Base-by-base conservation (phyloP, 2,888 invertebrate species). In the Erebia palarica region DNA sequence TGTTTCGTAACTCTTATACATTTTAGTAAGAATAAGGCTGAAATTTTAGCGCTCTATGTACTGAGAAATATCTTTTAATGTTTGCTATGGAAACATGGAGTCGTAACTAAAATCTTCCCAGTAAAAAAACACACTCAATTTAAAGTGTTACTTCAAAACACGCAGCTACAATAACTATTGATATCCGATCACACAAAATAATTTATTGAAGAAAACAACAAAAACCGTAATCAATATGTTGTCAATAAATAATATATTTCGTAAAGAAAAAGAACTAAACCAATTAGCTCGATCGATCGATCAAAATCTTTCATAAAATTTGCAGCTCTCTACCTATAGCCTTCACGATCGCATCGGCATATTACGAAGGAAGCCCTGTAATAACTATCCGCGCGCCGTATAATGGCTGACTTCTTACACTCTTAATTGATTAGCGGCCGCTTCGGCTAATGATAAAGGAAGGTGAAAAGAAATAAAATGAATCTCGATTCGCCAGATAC, bases 401-500 rank as follows among this genome's bases (percentile, higher is more conserved):
- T 93, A 93, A 93, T 92, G 88, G 91, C 89, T 86, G 90, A 92
- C 92, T 92, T 91, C 92, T 92, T 92, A 92, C 90, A 89, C 91
- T 92, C 92, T 93, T 94, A 93, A 94, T 94, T 94, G 94, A 93
- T 94, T 93, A 93, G 93, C 93, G 93, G 93, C 91, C 89, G 90
- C 90, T 87, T 86, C 86, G 90, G 83, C 89, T 94, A 93, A 94
- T 93, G 92, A 93, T 92, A 93, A 92, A 91, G 92, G 88, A 91
- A 92, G 90, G 91, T 91, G 90, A 91, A 93, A 92, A 92, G 90
- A 91, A 93, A 92, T 90, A 91, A 91, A 91, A 90, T 84, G 86
- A 86, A 86, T 82, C 84, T 86, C 86, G 90, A 91, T 92, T 91
- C 90, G 89, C 89, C 84, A 84, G 80, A 81, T 82, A 84, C 84